Base-by-base conservation (phyloP, 2,113 vertebrate genomes). In the Herpailurus yagouaroundi region DNA sequence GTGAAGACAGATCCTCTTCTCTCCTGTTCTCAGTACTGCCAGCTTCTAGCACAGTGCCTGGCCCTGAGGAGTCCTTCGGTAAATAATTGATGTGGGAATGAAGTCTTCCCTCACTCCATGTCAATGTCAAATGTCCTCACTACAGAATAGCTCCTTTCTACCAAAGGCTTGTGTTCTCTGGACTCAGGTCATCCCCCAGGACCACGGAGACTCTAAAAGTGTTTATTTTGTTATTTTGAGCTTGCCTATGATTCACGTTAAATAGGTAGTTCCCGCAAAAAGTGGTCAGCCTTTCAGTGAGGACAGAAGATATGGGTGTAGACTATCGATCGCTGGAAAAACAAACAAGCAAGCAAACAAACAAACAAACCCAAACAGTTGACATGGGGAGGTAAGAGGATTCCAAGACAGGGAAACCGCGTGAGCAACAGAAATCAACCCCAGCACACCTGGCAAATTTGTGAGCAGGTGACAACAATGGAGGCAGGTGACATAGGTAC, bases 81-180 rank as follows among this genome's bases (percentile, higher is more conserved):
- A 27, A 96, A 76, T 92, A 92, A 97, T 41, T 66, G 90, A 85
- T 85, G 60, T 0, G 9, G 41, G 89, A 33, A 13, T 80, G 94
- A 87, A 86, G 50, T 38, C 57, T 48, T 21, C 87, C 41, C 64
- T 87, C 79, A 68, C 38, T 92, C 79, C 45, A 7, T 90, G 83
- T 97, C 95, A 96, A 3, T 48, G 73, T 88, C 90, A 94, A 48
- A 63, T 36, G 15, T 52, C 77, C 77, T 95, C 88, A 18, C 73
- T 5, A 19, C 82, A 63, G 31, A 52, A 36, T 5, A 86, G 64
- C 27, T 63, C 55, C 41, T 90, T n/a, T 88, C 91, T 48, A 52
- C 50, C 0, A 48, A 95, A 69, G 80, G 45, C 69, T 9, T 74
- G 79, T 95, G 87, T 50, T 76, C 48, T 60, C 74, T 57, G 19